Percentiles rank a stretch among this genome's conserved stretches.
phyloP scores from a whole-genome alignment of 2,113 vertebrate genomes.

The Meleagris gallopavo region DNA sequence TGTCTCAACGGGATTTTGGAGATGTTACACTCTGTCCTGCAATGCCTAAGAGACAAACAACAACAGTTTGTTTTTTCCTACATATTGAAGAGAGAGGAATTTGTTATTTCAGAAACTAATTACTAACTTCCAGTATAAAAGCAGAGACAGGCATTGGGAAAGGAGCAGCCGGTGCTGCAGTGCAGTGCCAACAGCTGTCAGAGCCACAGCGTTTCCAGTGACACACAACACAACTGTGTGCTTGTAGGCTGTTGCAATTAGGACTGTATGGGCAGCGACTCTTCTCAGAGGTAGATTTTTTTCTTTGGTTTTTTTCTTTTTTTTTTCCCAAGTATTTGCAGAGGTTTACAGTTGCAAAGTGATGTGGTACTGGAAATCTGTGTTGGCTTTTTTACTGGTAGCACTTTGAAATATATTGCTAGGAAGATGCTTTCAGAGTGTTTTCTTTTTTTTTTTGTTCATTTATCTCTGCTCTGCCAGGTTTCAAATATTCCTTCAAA shows the following conservation, averaged over 20 bases:
- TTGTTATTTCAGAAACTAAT: not conserved
- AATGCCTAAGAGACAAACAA: not conserved
- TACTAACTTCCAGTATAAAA: not conserved
- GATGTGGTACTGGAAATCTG: not conserved
- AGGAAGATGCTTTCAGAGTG: not conserved
- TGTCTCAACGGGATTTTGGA: not conserved
- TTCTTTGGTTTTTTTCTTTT: not conserved
- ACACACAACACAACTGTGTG: not conserved
- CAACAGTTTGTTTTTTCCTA: not conserved
- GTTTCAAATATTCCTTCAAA: not conserved
- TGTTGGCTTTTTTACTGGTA: not conserved
- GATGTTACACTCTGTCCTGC: not conserved
- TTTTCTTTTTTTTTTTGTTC: slow-evolving; percentile 25
- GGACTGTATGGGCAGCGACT: not conserved
- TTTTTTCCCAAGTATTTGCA: not conserved
- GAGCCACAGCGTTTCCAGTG: not conserved
- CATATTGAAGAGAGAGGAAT: not conserved
- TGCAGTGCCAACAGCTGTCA: not conserved
- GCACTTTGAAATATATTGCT: not conserved
- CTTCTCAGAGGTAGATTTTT: not conserved
- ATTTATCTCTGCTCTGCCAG: slow-evolving; percentile 23
- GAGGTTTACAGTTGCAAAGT: not conserved
- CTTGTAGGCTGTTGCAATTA: not conserved
- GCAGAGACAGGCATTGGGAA: not conserved
- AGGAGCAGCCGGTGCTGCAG: not conserved